Conservation (phyloP, 1,140 invertebrate species). For the Mizuhopecten yessoensis region DNA sequence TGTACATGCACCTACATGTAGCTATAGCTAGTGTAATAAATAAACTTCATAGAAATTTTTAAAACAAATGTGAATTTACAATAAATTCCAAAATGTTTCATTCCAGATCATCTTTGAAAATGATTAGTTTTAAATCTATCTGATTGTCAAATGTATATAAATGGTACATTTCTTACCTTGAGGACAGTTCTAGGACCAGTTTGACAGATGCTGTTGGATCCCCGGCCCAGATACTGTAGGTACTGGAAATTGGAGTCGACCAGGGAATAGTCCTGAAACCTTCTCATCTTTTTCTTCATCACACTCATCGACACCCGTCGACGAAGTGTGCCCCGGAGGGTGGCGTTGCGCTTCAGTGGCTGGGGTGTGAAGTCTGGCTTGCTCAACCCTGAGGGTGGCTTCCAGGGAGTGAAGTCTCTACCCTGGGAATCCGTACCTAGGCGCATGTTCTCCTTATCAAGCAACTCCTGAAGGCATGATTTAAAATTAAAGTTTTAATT, state of each 20-base stretch:
- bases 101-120: too few relatives aligned
- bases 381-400: slow-evolving; percentile 44
- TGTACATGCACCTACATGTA: too few relatives aligned
- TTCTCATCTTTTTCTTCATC: slow-evolving; percentile 62
- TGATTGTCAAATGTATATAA: too few relatives aligned
- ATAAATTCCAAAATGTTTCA: too few relatives aligned
- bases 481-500: too few relatives aligned
- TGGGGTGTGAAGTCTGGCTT: slow-evolving; percentile 56
- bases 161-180: neutral
- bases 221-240: slow-evolving; percentile 9
- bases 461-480: neutral
- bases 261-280: slow-evolving; percentile 62
- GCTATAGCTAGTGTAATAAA: too few relatives aligned
- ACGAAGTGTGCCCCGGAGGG: slow-evolving; percentile 51
- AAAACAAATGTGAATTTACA: too few relatives aligned
- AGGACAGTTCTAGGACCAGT: neutral
- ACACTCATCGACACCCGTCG: slow-evolving; percentile 60
- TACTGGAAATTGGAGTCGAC: slow-evolving; percentile 49
- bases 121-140: too few relatives aligned
- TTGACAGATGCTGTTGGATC: neutral
- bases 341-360: slow-evolving; percentile 49
- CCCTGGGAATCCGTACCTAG: neutral
- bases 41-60: too few relatives aligned
- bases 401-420: slow-evolving; percentile 41
- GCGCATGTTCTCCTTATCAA: slow-evolving; percentile 11